Evolutionary conservation across 2,797 vertebrate genomes (phyloP).

Genomic region (Gadopsis bispinosus): DNA sequence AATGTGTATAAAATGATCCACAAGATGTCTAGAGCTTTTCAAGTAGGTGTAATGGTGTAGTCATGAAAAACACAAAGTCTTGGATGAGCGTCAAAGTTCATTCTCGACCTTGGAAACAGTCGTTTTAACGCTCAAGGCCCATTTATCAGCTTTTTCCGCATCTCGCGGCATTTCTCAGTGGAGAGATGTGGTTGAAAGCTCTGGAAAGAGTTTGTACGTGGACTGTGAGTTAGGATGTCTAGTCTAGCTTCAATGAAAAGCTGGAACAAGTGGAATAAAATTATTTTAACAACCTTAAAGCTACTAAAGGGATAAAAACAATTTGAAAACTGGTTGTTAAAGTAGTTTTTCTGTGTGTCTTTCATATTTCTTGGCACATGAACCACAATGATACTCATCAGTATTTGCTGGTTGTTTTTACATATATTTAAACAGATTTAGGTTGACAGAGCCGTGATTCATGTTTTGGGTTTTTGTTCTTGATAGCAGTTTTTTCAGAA

Average conservation of each 20-base stretch:
- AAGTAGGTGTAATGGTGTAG: not conserved
- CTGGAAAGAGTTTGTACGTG: not conserved
- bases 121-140: not conserved
- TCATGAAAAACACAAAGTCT: not conserved
- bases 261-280: not conserved
- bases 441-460: not conserved
- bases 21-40: not conserved
- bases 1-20: not conserved
- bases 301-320: not conserved
- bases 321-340: not conserved
- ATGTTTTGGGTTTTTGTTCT: not conserved
- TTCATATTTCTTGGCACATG: not conserved
- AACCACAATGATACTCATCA: not conserved
- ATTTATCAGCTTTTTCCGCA: not conserved
- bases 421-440: not conserved
- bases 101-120: not conserved
- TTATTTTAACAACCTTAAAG: constrained; percentile 4
- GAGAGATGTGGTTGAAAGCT: constrained; percentile 1
- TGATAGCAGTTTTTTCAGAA: not conserved
- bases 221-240: not conserved
- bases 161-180: not conserved
- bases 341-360: not conserved
- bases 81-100: not conserved
- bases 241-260: not conserved
- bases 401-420: not conserved